A percentile compares a stretch with the other conserved stretches of the same genome.
Evolutionary conservation across 2,888 invertebrate genomes (phyloP).

Genomic region (Trissoscelio sp.): DNA sequence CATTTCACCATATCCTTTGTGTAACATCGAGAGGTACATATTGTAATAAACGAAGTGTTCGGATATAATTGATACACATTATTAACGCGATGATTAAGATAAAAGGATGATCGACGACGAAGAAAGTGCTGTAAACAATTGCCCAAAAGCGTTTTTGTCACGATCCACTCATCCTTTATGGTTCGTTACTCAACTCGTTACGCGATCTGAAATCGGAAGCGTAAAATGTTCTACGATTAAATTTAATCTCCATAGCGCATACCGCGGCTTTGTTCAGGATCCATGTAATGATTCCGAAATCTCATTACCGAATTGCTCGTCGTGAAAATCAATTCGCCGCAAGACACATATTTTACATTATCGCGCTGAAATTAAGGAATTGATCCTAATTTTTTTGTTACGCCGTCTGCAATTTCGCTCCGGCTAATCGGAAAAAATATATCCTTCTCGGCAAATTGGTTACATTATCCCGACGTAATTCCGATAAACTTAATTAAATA

Average conservation of each 20-base stretch:
- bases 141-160: slow-evolving; percentile 58
- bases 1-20: too few relatives aligned
- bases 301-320: slow-evolving; percentile 73
- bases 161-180: slow-evolving; percentile 65
- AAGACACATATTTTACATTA: slow-evolving; percentile 64
- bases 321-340: slow-evolving; percentile 64
- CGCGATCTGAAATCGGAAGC: slow-evolving; percentile 63
- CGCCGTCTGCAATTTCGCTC: slow-evolving; percentile 26
- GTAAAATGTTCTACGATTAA: slow-evolving; percentile 76
- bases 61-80: slow-evolving; percentile 25
- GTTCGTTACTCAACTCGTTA: slow-evolving; percentile 68
- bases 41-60: neutral
- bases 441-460: slow-evolving; percentile 37
- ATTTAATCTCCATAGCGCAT: slow-evolving; percentile 76
- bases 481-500: slow-evolving; percentile 56
- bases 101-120: slow-evolving; percentile 40
- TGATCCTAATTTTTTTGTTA: slow-evolving; percentile 36
- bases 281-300: slow-evolving; percentile 72
- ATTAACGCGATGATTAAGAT: slow-evolving; percentile 34
- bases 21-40: too few relatives aligned
- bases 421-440: slow-evolving; percentile 37
- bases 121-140: slow-evolving; percentile 58
- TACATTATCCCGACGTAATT: slow-evolving; percentile 34
- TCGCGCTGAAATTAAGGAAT: slow-evolving; percentile 60
- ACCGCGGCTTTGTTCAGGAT: slow-evolving; percentile 69